phyloP scores from a whole-genome alignment of 2,888 invertebrate genomes.

The Pseudolycoriella hygida region DNA sequence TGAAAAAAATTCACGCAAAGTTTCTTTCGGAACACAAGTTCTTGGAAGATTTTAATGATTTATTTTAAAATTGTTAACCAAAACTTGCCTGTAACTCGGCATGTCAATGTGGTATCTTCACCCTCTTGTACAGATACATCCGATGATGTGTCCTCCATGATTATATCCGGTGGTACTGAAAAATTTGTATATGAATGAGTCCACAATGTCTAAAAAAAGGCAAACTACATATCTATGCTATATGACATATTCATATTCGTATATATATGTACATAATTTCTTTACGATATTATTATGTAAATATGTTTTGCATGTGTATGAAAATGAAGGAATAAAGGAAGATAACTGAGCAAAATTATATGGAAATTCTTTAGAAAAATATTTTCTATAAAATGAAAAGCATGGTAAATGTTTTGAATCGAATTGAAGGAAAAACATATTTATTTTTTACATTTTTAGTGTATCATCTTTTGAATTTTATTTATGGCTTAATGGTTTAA shows the following conservation, averaged over 20 bases:
- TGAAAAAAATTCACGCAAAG: too few relatives aligned
- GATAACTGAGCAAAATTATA: background rate
- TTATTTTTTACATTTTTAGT: background rate
- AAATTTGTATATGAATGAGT: background rate
- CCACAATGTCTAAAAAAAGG: background rate
- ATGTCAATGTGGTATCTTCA: conserved; percentile 54
- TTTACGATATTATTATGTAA: background rate
- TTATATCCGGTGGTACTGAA: conserved; percentile 61
- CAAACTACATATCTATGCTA: background rate
- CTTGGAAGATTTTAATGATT: too few relatives aligned
- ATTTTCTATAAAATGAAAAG: background rate
- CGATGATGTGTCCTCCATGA: conserved; percentile 55
- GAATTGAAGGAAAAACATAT: too few relatives aligned
- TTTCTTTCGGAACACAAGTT: too few relatives aligned
- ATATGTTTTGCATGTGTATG: background rate
- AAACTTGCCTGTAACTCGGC: conserved; percentile 59
- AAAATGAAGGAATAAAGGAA: background rate
- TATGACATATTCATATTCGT: background rate
- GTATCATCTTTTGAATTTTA: too few relatives aligned
- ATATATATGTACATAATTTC: too few relatives aligned
- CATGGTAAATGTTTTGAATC: background rate
- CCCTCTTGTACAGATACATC: conserved; percentile 65
- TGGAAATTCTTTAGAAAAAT: background rate
- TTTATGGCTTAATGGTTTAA: too few relatives aligned
- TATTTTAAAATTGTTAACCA: too few relatives aligned